Percentiles rank a stretch among this genome's conserved stretches.
These are phyloP conservation scores for Sebastes taczanowskii DNA, from an alignment of 2,797 vertebrate genomes.

Conservation along the genomic window DNA sequence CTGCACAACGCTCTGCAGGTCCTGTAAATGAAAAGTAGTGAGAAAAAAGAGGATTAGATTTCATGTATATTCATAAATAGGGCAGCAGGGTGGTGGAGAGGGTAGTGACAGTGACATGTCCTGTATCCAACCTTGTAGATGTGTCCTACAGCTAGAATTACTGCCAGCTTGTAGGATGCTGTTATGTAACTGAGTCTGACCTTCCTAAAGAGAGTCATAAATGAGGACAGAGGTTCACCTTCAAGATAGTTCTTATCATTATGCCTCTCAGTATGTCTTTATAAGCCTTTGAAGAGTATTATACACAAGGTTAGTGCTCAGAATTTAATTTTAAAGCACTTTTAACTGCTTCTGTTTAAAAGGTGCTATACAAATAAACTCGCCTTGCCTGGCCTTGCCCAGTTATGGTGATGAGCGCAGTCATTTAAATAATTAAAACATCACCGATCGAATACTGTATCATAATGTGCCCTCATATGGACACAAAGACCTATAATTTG, in stretches of 20 bases:
- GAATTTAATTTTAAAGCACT: not conserved
- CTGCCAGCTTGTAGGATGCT: not conserved
- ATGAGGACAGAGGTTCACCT: not conserved
- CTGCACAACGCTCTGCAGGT: constrained; percentile 89
- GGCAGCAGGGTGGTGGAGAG: not conserved
- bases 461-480: not conserved
- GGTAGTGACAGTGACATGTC: not conserved
- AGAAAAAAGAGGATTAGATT: not conserved
- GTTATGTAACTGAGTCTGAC: not conserved
- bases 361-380: not conserved
- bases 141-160: not conserved
- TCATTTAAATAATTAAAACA: not conserved
- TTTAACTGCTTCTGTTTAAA: not conserved
- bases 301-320: not conserved
- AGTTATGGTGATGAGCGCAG: not conserved
- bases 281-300: not conserved
- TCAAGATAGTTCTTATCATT: not conserved
- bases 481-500: too few relatives aligned
- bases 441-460: not conserved
- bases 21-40: constrained; percentile 59
- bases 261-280: not conserved
- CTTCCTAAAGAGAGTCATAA: not conserved
- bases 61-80: not conserved
- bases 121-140: not conserved
- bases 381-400: not conserved